These are phyloP conservation scores for Alloscopus bannaensis DNA, from an alignment of 2,888 invertebrate species.

Conservation along the genomic window DNA sequence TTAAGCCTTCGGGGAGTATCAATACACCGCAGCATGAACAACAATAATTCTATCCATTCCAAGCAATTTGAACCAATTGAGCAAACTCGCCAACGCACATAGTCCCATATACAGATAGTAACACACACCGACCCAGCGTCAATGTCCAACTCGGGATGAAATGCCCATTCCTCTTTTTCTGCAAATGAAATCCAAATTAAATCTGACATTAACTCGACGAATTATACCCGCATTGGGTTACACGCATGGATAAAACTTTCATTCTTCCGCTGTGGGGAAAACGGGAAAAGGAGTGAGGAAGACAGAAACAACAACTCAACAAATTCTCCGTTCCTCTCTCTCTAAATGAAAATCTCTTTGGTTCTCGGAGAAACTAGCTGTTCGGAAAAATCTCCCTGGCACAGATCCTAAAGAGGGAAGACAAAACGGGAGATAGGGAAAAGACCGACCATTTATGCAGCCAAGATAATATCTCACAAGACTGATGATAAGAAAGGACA, in stretches of 20 bases:
- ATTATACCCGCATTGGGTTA: constrained; percentile 31
- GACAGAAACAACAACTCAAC: constrained; percentile 42
- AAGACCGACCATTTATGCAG: constrained; percentile 45
- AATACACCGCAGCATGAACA: too few relatives aligned
- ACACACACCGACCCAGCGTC: neutral
- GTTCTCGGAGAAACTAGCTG: neutral
- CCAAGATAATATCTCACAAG: constrained; percentile 47
- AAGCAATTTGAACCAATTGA: constrained; percentile 3
- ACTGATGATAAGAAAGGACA: constrained; percentile 48
- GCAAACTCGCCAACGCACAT: neutral
- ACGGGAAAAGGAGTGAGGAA: constrained; percentile 11
- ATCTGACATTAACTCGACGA: constrained; percentile 49
- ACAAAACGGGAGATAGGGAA: constrained; percentile 7
- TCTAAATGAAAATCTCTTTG: constrained; percentile 37
- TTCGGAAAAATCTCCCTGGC: constrained; percentile 37
- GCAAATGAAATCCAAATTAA: constrained; percentile 56
- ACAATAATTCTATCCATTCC: neutral
- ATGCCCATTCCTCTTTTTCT: constrained; percentile 12
- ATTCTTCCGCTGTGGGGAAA: constrained; percentile 1
- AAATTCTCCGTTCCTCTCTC: constrained; percentile 21
- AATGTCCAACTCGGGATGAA: too few relatives aligned
- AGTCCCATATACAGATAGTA: too few relatives aligned
- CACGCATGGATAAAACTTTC: constrained; percentile 22
- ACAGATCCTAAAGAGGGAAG: constrained; percentile 21
- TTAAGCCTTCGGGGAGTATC: too few relatives aligned